Base-by-base conservation (phyloP, 2,888 invertebrate genomes). In the Xylophagus ater region DNA sequence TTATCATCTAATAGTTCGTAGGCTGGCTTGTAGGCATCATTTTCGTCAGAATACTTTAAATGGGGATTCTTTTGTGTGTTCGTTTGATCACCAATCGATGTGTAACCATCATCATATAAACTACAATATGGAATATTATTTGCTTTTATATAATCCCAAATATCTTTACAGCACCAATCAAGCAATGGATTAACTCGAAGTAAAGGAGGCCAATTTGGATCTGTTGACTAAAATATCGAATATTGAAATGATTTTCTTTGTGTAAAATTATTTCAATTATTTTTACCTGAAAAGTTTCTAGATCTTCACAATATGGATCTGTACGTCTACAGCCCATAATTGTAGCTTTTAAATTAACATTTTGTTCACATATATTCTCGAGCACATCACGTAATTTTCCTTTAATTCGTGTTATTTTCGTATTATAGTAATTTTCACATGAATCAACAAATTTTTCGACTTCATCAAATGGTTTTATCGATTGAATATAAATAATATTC, bases 301-400 rank as follows among this genome's bases (percentile, higher is more conserved):
- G 62, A 48, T 76, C 62, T 47, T 74, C 67, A 34, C 85, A 79
- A 55, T 76, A 78, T 0, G 93, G 94, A 68, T 98, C 97, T 0
- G 84, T 84, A 37, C 76, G 70, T 44, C 97, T 71, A 4, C 85
- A 87, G 7, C 98, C 98, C 86, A 98, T 89, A 4, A 97, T 68
- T 39, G 87, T 81, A 1, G 86, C 90, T 58, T 84, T 81, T 19
- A 94, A 67, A 33, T 73, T 60, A 0, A 61, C 62, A 53, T 71
- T 71, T 9, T 70, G 64, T 0, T 67, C 56, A 30, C 83, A 65
- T 41, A 93, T 62, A 25, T 68, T 65, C 10, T 63, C 60, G 25
- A 98, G 65, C 0, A 83, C 81, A 13, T 68, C 62, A 60, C 83
- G 86, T 47, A 96, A 77, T 1, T 77, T 75, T 0, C 77, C 78